Evolutionary conservation across 2,888 invertebrate species (phyloP).

Genomic region (Campoletis raptor): DNA sequence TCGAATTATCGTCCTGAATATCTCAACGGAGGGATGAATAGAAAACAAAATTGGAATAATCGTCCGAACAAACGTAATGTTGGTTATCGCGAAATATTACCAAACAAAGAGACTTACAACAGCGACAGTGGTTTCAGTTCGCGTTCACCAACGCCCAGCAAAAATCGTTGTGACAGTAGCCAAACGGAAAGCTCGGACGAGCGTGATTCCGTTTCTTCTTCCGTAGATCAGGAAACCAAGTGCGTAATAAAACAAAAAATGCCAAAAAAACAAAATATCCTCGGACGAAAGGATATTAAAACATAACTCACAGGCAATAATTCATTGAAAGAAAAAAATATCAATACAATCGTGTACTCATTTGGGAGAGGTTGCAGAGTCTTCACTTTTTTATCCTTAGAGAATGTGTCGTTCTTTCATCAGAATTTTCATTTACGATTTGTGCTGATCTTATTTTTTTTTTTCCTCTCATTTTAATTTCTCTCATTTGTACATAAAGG

Average conservation of each 20-base stretch:
- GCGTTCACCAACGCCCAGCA: conserved; percentile 83
- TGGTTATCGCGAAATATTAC: conserved; percentile 73
- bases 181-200: conserved; percentile 83
- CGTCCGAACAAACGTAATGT: conserved; percentile 63
- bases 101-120: conserved; percentile 77
- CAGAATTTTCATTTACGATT: too few relatives aligned
- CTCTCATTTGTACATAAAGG: too few relatives aligned
- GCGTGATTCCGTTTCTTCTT: conserved; percentile 80
- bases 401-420: not conserved
- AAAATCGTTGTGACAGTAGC: conserved; percentile 79
- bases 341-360: not conserved
- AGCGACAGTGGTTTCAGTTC: conserved; percentile 83
- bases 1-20: conserved; percentile 56
- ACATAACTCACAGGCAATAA: not conserved
- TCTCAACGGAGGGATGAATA: conserved; percentile 49
- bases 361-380: not conserved
- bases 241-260: conserved; percentile 70
- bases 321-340: not conserved
- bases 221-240: conserved; percentile 79
- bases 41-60: conserved; percentile 71
- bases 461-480: too few relatives aligned
- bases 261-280: not conserved
- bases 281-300: not conserved
- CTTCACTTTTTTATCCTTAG: not conserved
- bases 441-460: not conserved